Base-by-base conservation (phyloP, 2,113 vertebrate genomes). In the Telmatochromis sp. region DNA sequence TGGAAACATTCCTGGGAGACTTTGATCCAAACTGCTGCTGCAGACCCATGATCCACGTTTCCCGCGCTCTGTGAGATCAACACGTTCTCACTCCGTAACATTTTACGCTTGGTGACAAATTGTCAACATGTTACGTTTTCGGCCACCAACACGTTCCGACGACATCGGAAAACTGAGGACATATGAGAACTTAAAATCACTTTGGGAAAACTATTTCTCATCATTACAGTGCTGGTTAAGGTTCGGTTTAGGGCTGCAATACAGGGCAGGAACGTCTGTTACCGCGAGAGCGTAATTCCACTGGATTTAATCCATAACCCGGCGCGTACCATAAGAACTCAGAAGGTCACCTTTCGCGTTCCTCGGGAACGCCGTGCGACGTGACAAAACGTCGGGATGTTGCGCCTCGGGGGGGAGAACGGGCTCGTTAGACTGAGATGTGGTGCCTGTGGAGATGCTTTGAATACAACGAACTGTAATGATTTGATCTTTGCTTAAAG, bases 331-430 rank as follows among this genome's bases (percentile, higher is more conserved):
- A 55, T 55, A 55, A 55, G 21, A 55, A 23, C 4, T 0, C 2
- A 1, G 51, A 54, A 11, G 51, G n/a, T 54, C 51, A 54, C n/a
- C n/a, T 11, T 49, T 51, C 3, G 49, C 8, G 19, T 53, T 55
- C 53, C 53, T 55, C 53, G 2, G 53, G 21, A 55, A 55, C 6
- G 11, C 21, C 0, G 21, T 1, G 21, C 1, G 0, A 23, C 2
- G 6, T 55, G 21, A 55, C 53, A 0, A 55, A 55, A 23, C 21
- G 0, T 4, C 53, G 4, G 53, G 21, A 55, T 55, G 53, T 0
- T 55, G 6, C 0, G 0, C 53, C 53, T 55, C 21, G 0, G 21
- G 21, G 0, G 53, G 0, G 53, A 54, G 53, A 13, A 55, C 53
- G n/a, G n/a, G 53, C 0, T 54, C n/a, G 4, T 68, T 37, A n/a